These are phyloP conservation scores for Formica selysi DNA, from an alignment of 1,140 invertebrate genomes.

Conservation along the genomic window DNA sequence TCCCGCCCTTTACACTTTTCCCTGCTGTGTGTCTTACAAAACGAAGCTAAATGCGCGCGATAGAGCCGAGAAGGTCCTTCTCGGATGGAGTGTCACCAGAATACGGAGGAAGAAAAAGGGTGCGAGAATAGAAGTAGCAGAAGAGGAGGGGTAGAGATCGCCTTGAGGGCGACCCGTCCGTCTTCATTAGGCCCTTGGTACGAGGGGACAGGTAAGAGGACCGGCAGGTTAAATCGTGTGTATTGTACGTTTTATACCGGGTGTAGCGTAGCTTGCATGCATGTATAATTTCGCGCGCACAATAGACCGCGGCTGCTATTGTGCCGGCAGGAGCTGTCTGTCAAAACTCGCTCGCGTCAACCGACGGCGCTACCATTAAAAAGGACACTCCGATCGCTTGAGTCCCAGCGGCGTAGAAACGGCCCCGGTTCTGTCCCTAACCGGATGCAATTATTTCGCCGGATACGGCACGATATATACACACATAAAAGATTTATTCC, in stretches of 20 bases:
- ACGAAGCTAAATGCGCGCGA: constrained; percentile 62
- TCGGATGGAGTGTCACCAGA: constrained; percentile 55
- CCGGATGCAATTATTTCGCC: constrained; percentile 32
- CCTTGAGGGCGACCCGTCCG: constrained; percentile 24
- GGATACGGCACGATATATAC: background rate
- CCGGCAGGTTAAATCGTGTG: constrained; percentile 72
- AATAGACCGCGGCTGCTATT: constrained; percentile 62
- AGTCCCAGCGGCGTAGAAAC: background rate
- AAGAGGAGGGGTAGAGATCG: background rate
- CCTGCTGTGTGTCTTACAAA: constrained; percentile 35
- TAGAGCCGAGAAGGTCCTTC: constrained; percentile 46
- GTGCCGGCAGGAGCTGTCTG: constrained; percentile 73
- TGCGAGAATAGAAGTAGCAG: background rate
- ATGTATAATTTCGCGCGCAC: constrained; percentile 70
- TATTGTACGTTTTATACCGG: constrained; percentile 65
- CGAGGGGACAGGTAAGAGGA: constrained; percentile 51
- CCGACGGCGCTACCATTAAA: constrained; percentile 69
- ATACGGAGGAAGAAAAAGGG: background rate
- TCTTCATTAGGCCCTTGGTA: constrained; percentile 54
- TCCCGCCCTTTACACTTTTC: background rate
- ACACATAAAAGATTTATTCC: background rate
- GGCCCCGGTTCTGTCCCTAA: background rate
- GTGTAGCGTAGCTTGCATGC: constrained; percentile 62
- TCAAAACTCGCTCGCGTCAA: constrained; percentile 73
- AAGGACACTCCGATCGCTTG: constrained; percentile 63